Evolutionary conservation across 1,140 invertebrate genomes (phyloP).

Genomic region (Homarus americanus): DNA sequence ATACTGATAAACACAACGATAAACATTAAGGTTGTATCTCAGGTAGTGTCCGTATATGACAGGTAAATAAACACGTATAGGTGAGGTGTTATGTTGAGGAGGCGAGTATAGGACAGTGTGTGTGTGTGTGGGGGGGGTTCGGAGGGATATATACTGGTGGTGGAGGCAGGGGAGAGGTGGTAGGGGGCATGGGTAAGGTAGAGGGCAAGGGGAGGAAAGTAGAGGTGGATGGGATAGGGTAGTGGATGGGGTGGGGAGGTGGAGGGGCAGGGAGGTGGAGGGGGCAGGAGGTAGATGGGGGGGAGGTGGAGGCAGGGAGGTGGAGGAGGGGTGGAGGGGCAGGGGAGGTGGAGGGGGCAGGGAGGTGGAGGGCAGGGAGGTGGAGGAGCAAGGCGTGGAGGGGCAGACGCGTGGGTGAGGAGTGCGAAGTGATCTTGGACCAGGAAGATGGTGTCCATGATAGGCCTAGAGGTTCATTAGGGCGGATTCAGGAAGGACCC

Average conservation of each 20-base stretch:
- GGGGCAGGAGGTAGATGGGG: too few relatives aligned
- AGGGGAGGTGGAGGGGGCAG: background rate
- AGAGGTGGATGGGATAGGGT: background rate
- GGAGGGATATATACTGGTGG: too few relatives aligned
- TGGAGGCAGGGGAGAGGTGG: too few relatives aligned
- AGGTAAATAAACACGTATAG: too few relatives aligned
- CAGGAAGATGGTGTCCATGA: slow-evolving; percentile 62
- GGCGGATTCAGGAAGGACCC: slow-evolving; percentile 61
- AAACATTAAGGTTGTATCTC: too few relatives aligned
- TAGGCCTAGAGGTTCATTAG: slow-evolving; percentile 72
- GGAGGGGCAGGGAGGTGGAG: background rate
- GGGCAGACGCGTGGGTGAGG: background rate
- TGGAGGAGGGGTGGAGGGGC: background rate
- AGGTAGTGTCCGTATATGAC: too few relatives aligned
- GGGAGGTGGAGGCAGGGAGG: background rate
- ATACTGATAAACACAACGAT: too few relatives aligned
- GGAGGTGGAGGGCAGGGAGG: too few relatives aligned
- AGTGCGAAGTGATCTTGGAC: slow-evolving; percentile 56
- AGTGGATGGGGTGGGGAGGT: background rate
- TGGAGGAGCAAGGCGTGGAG: too few relatives aligned
- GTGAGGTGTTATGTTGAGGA: too few relatives aligned
- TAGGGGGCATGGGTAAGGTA: background rate
- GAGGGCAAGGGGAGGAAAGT: background rate
- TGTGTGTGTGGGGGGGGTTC: too few relatives aligned
- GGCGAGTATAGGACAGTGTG: too few relatives aligned